Evolutionary conservation across 35 echinoderm and acorn worm genomes (phyloP).

Genomic region (Ophioderma brevispina): DNA sequence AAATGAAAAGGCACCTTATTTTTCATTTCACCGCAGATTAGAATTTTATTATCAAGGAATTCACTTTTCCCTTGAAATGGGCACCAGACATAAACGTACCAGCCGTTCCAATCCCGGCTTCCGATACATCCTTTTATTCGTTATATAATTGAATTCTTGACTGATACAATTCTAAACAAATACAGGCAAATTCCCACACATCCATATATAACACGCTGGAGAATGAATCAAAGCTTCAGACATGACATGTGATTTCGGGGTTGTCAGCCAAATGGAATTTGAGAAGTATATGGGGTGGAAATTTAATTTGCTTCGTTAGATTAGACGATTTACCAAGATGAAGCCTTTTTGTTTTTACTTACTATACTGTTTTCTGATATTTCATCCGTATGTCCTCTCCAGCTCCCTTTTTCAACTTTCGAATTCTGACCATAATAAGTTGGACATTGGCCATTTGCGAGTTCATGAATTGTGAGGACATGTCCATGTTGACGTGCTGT

Average conservation of each 20-base stretch:
- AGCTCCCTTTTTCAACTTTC: too few relatives aligned
- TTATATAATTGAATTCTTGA: slow-evolving; percentile 16
- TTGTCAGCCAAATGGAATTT: background rate
- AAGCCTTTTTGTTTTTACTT: too few relatives aligned
- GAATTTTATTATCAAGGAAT: background rate
- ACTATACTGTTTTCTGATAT: too few relatives aligned
- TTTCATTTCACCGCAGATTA: background rate
- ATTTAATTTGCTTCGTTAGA: background rate
- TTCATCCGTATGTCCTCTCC: too few relatives aligned
- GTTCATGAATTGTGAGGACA: too few relatives aligned
- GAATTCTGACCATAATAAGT: too few relatives aligned
- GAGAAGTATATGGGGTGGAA: background rate
- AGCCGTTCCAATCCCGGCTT: background rate
- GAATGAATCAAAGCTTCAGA: too few relatives aligned
- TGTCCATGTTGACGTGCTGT: too few relatives aligned
- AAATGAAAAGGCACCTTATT: background rate
- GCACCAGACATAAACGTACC: background rate
- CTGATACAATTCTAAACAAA: background rate
- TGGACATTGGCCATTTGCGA: too few relatives aligned
- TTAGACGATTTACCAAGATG: background rate
- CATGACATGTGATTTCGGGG: background rate
- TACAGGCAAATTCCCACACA: background rate
- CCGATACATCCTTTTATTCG: background rate
- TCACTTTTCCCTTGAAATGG: background rate
- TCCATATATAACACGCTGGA: background rate